A percentile compares a stretch with the other conserved stretches of the same genome.
Evolutionary conservation across 2,113 vertebrate species (phyloP).

Genomic region (Halichoeres trimaculatus): DNA sequence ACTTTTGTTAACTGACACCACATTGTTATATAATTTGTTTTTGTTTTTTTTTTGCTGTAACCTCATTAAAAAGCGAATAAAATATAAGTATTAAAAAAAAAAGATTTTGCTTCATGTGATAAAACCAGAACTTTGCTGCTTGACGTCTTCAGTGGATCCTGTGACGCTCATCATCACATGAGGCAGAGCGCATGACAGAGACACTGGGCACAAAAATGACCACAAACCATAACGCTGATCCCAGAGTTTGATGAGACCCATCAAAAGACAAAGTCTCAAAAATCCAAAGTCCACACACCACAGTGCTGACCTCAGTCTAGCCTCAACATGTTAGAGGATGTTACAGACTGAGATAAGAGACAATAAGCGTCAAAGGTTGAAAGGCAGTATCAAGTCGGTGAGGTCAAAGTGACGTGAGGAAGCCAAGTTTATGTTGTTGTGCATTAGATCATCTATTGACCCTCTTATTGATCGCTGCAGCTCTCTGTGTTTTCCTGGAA

Average conservation of each 20-base stretch:
- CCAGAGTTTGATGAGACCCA: not conserved
- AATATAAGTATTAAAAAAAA: too few species aligned
- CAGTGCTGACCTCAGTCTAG: not conserved
- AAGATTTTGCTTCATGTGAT: not conserved
- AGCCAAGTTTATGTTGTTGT: not conserved
- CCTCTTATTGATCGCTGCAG: not conserved
- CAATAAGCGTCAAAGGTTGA: not conserved
- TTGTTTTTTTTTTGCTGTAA: too few species aligned
- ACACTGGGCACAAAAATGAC: not conserved
- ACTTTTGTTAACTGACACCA: too few species aligned
- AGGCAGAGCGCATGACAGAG: slow-evolving; percentile 20
- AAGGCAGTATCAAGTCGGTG: not conserved
- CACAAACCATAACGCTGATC: slow-evolving; percentile 14
- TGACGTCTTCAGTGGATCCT: not conserved
- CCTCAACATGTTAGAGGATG: not conserved
- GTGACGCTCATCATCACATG: slow-evolving; percentile 23
- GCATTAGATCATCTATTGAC: not conserved
- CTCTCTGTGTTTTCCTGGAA: not conserved
- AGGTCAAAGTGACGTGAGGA: not conserved
- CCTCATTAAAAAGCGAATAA: too few species aligned
- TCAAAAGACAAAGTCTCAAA: too few species aligned
- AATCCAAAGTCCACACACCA: slow-evolving; percentile 1
- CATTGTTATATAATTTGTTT: too few species aligned
- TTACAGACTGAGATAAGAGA: not conserved
- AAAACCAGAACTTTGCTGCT: slow-evolving; percentile 1